These are phyloP conservation scores for Thalassophryne amazonica DNA, from an alignment of 2,797 vertebrate species.

Conservation along the genomic window DNA sequence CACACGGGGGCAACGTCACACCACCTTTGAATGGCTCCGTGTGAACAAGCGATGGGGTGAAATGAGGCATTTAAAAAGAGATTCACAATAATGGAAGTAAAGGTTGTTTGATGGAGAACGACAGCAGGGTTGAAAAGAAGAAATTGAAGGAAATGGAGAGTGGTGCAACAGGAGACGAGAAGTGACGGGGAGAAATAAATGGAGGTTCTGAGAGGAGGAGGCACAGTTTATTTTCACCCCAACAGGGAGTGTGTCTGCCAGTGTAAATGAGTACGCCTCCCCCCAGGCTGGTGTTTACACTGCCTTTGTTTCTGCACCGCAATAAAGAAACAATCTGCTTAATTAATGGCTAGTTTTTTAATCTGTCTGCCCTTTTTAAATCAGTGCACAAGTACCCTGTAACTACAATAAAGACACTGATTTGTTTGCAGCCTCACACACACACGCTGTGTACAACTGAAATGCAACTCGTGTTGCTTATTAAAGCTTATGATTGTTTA, in stretches of 20 bases:
- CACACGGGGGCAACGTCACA: too few relatives aligned
- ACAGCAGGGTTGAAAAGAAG: background rate
- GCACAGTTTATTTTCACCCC: slow-evolving; percentile 3
- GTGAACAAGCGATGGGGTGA: too few relatives aligned
- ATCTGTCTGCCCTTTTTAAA: slow-evolving; percentile 52
- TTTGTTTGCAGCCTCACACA: slow-evolving; percentile 29
- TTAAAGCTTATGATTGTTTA: slow-evolving; percentile 45
- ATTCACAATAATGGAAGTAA: background rate
- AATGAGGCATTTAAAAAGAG: background rate
- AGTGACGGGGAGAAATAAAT: background rate
- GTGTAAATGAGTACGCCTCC: background rate
- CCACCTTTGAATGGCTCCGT: too few relatives aligned
- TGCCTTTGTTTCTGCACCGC: slow-evolving; percentile 36
- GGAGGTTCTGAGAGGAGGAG: background rate
- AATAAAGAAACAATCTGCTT: slow-evolving; percentile 68
- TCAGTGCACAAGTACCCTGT: slow-evolving; percentile 46
- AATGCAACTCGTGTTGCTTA: slow-evolving; percentile 8
- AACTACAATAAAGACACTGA: slow-evolving; percentile 54
- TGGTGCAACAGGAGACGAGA: background rate
- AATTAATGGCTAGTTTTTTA: slow-evolving; percentile 62
- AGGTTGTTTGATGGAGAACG: background rate
- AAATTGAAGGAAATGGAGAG: background rate
- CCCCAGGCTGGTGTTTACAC: slow-evolving; percentile 28
- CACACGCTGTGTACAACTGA: slow-evolving; percentile 22
- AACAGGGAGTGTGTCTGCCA: background rate